Evolutionary conservation across 2,113 vertebrate genomes (phyloP).

Genomic region (Nestor notabilis): DNA sequence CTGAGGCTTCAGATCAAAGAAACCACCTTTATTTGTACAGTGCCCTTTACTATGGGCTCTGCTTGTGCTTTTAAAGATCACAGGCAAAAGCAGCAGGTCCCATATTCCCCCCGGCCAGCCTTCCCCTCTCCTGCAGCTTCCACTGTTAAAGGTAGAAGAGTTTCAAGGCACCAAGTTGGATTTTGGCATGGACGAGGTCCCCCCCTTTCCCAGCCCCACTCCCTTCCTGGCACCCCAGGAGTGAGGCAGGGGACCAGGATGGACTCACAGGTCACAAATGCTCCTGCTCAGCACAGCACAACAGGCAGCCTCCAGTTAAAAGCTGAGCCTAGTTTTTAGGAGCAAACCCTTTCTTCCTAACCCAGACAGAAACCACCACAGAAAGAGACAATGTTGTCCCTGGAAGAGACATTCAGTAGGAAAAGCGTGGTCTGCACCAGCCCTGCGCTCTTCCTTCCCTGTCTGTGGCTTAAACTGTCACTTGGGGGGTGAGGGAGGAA

Average conservation of each 20-base stretch:
- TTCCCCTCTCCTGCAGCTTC: background rate
- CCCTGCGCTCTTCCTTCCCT: background rate
- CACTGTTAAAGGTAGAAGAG: background rate
- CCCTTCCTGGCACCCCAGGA: background rate
- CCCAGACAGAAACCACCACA: background rate
- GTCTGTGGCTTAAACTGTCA: background rate
- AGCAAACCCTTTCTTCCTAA: background rate
- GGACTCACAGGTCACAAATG: fast-evolving
- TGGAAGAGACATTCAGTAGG: background rate
- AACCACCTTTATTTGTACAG: background rate
- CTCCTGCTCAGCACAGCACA: fast-evolving
- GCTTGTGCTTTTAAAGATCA: background rate
- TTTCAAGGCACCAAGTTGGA: background rate
- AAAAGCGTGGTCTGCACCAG: background rate
- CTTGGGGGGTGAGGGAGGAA: background rate
- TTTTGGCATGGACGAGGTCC: fast-evolving
- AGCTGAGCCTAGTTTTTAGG: background rate
- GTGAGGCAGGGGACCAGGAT: background rate
- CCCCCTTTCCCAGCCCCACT: fast-evolving
- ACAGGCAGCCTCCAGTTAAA: background rate
- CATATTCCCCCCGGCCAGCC: fast-evolving
- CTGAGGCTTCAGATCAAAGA: background rate
- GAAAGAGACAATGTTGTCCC: background rate
- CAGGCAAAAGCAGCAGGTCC: background rate
- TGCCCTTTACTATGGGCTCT: background rate